A percentile compares a stretch with the other conserved stretches of the same genome.
Conservation (phyloP, 2,888 invertebrate genomes). For the Spodoptera littoralis region DNA sequence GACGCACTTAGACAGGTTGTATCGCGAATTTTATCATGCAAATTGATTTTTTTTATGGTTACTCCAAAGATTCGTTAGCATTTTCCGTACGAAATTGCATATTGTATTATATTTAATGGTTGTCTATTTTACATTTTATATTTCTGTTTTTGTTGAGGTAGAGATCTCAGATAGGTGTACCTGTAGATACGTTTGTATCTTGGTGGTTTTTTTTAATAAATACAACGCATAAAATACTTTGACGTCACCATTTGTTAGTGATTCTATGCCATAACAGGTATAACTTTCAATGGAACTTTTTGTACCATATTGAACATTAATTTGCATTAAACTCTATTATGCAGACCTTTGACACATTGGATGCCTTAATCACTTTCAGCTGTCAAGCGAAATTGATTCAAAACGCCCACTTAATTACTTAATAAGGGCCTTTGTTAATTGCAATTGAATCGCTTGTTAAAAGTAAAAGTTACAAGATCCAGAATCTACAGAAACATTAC, state of each 20-base stretch:
- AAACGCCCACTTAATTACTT: constrained; percentile 29
- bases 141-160: constrained; percentile 17
- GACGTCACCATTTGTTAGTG: background rate
- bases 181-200: too few species aligned
- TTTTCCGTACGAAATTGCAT: constrained; percentile 33
- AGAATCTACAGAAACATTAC: too few species aligned
- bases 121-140: constrained; percentile 10
- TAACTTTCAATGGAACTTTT: background rate
- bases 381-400: constrained; percentile 32
- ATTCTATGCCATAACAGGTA: background rate
- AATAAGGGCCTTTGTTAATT: constrained; percentile 27
- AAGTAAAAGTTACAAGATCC: background rate
- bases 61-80: constrained; percentile 39
- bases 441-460: constrained; percentile 11
- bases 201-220: background rate
- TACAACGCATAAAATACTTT: background rate
- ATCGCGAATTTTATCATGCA: constrained; percentile 57
- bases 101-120: constrained; percentile 18
- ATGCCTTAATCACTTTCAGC: constrained; percentile 26
- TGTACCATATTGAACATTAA: background rate
- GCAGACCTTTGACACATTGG: constrained; percentile 16
- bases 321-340: constrained; percentile 4
- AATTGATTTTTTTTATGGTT: constrained; percentile 51
- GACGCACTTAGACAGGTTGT: constrained; percentile 68
- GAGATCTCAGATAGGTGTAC: too few species aligned